Percentiles rank a stretch among this genome's conserved stretches.
These are phyloP conservation scores for Podargus strigoides DNA, from an alignment of 2,797 vertebrate genomes.

Conservation along the genomic window DNA sequence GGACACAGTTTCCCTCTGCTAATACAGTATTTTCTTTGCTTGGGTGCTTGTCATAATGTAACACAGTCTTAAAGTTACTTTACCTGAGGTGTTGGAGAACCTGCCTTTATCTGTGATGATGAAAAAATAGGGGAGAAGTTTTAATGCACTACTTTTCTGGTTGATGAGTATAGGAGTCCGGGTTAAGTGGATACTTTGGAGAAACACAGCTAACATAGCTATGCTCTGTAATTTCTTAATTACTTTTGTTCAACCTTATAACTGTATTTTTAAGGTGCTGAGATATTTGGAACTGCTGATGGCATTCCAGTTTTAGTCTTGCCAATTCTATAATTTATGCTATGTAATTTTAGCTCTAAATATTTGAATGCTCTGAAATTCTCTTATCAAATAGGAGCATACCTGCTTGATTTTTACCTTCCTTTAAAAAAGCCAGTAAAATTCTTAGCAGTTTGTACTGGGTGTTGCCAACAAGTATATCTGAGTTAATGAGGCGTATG, in stretches of 20 bases:
- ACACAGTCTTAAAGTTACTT: not conserved
- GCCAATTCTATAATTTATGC: not conserved
- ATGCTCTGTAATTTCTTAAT: not conserved
- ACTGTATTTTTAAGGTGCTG: not conserved
- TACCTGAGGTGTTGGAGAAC: not conserved
- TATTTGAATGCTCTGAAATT: slow-evolving; percentile 14
- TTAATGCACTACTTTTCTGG: not conserved
- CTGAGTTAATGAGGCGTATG: slow-evolving; percentile 15
- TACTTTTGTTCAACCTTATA: not conserved
- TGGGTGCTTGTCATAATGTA: not conserved
- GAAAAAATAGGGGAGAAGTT: not conserved
- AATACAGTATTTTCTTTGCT: not conserved
- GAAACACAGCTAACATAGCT: not conserved
- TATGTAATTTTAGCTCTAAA: not conserved
- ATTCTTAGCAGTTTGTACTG: not conserved
- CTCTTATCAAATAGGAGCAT: not conserved
- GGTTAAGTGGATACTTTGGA: not conserved
- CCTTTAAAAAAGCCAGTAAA: not conserved
- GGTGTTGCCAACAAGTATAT: not conserved
- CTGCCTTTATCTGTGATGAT: not conserved
- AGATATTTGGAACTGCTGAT: not conserved
- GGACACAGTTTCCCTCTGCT: not conserved
- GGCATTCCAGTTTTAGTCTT: not conserved
- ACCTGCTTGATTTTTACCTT: not conserved
- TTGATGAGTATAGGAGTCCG: not conserved